These are phyloP conservation scores for Arenaria interpres DNA, from an alignment of 2,113 vertebrate species.

Conservation along the genomic window DNA sequence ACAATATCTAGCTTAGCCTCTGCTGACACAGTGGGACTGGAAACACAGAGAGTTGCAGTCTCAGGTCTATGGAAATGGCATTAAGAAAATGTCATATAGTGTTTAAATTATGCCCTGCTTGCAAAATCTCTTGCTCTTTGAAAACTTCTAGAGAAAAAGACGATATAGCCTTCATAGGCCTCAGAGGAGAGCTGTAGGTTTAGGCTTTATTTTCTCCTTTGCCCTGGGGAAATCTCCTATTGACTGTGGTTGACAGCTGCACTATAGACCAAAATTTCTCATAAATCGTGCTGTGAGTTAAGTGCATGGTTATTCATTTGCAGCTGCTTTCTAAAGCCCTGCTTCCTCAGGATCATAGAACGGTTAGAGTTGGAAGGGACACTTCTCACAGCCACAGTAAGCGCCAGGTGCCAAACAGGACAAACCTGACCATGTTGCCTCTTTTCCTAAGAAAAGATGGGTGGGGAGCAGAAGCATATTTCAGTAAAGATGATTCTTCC, in stretches of 20 bases:
- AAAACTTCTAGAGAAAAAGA: neutral
- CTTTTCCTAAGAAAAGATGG: fast-evolving
- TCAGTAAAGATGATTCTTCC: neutral
- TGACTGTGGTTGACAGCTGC: neutral
- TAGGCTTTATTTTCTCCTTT: slow-evolving; percentile 1
- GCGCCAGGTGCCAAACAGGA: neutral
- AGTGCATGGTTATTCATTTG: neutral
- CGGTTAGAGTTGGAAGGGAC: neutral
- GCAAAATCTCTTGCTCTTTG: neutral
- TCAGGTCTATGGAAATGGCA: neutral
- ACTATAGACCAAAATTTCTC: neutral
- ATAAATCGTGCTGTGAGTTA: neutral
- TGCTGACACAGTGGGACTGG: neutral
- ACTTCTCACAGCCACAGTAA: neutral
- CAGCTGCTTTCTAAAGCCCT: neutral
- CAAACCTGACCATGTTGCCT: neutral
- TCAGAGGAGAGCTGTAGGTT: neutral
- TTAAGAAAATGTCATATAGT: neutral
- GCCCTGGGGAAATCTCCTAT: neutral
- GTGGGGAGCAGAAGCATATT: neutral
- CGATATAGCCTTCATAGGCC: neutral
- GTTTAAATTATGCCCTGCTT: neutral
- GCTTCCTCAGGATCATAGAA: neutral
- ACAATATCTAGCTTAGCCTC: neutral
- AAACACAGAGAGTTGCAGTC: neutral